Evolutionary conservation across 2,797 vertebrate genomes (phyloP).

Genomic region (Kryptopterus vitreolus): DNA sequence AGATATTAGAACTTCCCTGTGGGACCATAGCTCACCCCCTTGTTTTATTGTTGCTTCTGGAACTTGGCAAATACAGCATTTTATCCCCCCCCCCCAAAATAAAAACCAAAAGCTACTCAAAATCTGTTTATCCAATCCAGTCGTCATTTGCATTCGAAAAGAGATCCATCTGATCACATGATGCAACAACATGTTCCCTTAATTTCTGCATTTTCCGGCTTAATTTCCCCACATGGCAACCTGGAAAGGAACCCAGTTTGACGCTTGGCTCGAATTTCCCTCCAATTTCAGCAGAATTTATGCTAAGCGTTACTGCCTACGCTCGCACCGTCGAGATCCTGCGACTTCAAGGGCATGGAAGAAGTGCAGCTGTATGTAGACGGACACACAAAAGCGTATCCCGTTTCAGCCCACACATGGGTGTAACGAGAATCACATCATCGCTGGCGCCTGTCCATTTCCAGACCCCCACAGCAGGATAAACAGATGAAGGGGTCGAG

Average conservation of each 20-base stretch:
- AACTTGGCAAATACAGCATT: background rate
- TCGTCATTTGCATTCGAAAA: background rate
- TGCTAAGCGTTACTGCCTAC: constrained; percentile 27
- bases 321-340: background rate
- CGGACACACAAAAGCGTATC: constrained; percentile 31
- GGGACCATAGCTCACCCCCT: constrained; percentile 3
- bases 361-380: constrained; percentile 19
- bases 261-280: background rate
- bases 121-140: background rate
- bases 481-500: constrained; percentile 46
- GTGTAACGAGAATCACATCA: constrained; percentile 20
- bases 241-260: background rate
- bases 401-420: constrained; percentile 16
- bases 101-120: background rate
- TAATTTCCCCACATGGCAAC: background rate
- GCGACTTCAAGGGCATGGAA: constrained; percentile 7
- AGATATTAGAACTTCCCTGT: constrained; percentile 12
- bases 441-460: constrained; percentile 39
- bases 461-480: constrained; percentile 36
- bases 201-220: background rate
- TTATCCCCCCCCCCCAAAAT: background rate
- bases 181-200: background rate
- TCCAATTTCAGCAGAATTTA: constrained; percentile 12
- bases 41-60: background rate
- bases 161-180: background rate